Evolutionary conservation across 2,113 vertebrate species (phyloP).

Genomic region (Urocitellus parryii): DNA sequence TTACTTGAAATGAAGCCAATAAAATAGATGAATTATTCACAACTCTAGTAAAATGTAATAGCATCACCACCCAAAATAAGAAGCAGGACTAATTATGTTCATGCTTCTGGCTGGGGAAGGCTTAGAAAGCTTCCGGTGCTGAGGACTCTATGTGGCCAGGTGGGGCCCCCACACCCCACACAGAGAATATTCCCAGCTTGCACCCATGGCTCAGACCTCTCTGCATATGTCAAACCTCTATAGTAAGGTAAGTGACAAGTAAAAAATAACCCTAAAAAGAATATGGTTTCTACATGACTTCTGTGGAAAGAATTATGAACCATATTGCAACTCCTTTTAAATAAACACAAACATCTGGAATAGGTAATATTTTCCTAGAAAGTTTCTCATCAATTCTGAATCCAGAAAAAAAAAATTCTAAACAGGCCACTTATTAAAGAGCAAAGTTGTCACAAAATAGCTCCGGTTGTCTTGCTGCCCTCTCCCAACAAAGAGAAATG

Average conservation of each 20-base stretch:
- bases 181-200: background rate
- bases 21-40: background rate
- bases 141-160: no score
- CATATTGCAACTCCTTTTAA: background rate
- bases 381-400: background rate
- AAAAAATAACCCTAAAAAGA: background rate
- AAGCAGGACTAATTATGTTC: background rate
- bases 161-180: background rate
- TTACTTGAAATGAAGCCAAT: background rate
- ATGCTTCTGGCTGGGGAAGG: fast-evolving
- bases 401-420: background rate
- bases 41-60: background rate
- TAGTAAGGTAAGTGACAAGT: background rate
- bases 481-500: background rate
- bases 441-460: background rate
- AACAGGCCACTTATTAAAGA: background rate
- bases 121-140: fast-evolving
- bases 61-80: background rate
- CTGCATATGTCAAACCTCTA: background rate
- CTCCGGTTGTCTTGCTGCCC: no score
- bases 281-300: background rate
- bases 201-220: background rate
- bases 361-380: background rate
- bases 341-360: background rate
- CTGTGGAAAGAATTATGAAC: background rate